Evolutionary conservation across 2,797 vertebrate genomes (phyloP), one percentile per base, ranked within the genome.

Genomic region (Xenopus petersii): DNA sequence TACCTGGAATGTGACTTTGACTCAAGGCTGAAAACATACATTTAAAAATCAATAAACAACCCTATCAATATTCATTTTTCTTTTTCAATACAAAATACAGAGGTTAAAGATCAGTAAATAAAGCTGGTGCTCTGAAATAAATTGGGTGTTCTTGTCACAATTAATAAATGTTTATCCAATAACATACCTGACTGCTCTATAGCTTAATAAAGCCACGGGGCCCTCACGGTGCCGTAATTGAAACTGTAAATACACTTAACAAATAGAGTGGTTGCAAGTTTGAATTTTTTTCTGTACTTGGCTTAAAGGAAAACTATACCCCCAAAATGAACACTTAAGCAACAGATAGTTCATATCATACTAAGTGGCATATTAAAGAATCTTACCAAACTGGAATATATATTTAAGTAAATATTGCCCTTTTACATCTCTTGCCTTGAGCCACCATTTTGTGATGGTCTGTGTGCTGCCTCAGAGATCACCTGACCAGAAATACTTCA

Each of bases 31-130:
- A 88, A 85, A 90, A 80, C 83, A 85, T 88, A 90, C 84, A 87
- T 91, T 89, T 86, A 89, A 88, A 91, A 91, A 90, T 93, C 91
- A 91, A 92, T 91, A 91, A 51, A 85, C 82, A 87, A 82, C 87
- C 86, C 85, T 91, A 92, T 93, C 90, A 92, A 93, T 92, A 92
- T 92, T 91, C 87, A 90, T 91, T 91, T 89, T 89, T 85, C 84
- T 88, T 88, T 88, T 91, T 91, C 90, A 88, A 91, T 90, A 92
- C 81, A 87, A 89, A 91, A 93, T 84, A 88, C 84, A 89, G 87
- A 91, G 91, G 90, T 89, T 87, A 92, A 89, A 90, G 89, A 89
- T 87, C 88, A 92, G 87, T 88, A 91, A 91, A 90, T 91, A 92
- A 60, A 89, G 86, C 81, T 75, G 74, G 83, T 86, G 87, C 81